Conservation (phyloP, 2,113 vertebrate genomes). For the Lepisosteus oculatus region DNA sequence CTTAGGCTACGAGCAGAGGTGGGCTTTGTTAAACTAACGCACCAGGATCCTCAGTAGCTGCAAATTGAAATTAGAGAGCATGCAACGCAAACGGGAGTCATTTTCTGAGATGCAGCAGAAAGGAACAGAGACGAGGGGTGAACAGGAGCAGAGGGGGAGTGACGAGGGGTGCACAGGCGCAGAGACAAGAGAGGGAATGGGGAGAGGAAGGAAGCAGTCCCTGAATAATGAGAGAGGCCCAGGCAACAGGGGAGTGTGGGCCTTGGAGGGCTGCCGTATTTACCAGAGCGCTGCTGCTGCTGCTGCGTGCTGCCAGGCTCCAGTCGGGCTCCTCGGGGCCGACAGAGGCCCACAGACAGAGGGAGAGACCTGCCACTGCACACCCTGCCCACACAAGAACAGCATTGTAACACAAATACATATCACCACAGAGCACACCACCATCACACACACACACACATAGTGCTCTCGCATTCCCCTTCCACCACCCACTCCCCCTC, state of each 20-base stretch:
- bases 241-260: no score
- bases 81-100: no score
- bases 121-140: no score
- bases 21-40: no score
- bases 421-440: background rate
- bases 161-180: no score
- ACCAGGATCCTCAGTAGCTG: no score
- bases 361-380: conserved; percentile 2
- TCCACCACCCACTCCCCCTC: background rate
- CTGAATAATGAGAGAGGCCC: background rate
- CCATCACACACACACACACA: background rate
- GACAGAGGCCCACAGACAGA: conserved; percentile 12
- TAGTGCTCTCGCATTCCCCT: background rate
- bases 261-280: no score
- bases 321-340: background rate
- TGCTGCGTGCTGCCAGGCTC: conserved; percentile 2
- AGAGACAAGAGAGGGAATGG: background rate
- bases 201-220: background rate
- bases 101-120: no score
- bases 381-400: conserved; percentile 1
- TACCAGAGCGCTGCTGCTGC: no score
- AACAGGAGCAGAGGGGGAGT: background rate
- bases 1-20: no score
- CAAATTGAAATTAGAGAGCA: no score
- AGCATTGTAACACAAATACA: no score